Conservation (phyloP, 2,113 vertebrate genomes). For the Cyprinodon tularosa region DNA sequence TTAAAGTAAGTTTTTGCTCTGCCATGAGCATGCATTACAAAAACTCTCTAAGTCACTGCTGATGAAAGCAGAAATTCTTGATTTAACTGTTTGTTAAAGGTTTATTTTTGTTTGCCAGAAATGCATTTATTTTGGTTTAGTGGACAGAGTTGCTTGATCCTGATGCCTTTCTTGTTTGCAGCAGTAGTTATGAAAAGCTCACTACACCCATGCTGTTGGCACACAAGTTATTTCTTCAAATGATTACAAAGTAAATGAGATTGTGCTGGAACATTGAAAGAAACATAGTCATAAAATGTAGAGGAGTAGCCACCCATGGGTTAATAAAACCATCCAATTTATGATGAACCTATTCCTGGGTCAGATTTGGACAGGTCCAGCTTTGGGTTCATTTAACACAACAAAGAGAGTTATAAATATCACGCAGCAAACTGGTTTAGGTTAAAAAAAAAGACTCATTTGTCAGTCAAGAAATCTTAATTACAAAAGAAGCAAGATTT, state of each 20-base stretch:
- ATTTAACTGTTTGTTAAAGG: not conserved
- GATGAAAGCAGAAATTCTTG: no score
- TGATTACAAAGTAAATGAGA: not conserved
- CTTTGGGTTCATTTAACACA: not conserved
- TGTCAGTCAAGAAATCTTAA: no score
- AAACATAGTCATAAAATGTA: not conserved
- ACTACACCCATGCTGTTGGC: not conserved
- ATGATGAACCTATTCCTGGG: not conserved
- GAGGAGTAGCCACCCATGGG: not conserved
- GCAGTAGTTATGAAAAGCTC: not conserved
- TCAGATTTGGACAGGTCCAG: not conserved
- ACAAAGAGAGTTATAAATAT: not conserved
- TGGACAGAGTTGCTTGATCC: not conserved
- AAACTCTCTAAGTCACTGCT: no score
- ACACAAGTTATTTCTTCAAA: not conserved
- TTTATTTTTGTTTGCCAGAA: not conserved
- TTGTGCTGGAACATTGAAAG: no score
- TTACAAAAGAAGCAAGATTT: not conserved
- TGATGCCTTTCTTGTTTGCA: not conserved
- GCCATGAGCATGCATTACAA: conserved; percentile 55
- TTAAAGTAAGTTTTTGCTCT: not conserved
- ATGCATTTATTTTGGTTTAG: not conserved
- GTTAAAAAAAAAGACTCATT: no score
- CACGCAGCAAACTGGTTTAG: not conserved
- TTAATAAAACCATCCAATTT: not conserved